Conservation (phyloP, 2,797 vertebrate species). For the Esox masquinongy region DNA sequence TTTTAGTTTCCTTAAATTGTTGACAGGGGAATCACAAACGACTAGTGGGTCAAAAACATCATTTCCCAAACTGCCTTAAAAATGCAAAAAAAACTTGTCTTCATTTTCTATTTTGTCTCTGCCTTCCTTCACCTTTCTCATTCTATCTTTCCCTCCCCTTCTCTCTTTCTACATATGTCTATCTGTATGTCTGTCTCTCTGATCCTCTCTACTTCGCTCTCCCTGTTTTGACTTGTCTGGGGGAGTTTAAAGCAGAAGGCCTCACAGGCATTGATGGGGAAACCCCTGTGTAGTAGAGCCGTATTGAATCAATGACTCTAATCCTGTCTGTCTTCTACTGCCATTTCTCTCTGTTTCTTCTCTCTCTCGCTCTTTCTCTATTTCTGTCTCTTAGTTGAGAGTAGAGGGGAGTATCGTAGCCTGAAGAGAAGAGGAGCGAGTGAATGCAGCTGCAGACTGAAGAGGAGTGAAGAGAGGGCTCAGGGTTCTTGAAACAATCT, state of each 20-base stretch:
- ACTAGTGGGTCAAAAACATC: constrained; percentile 2
- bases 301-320: constrained; percentile 54
- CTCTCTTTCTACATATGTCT: constrained; percentile 26
- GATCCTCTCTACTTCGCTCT: constrained; percentile 49
- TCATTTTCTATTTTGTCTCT: not conserved
- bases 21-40: not conserved
- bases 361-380: constrained; percentile 25
- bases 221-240: constrained; percentile 64
- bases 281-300: constrained; percentile 51
- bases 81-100: constrained; percentile 31
- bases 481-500: constrained; percentile 72
- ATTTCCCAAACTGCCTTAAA: constrained; percentile 12
- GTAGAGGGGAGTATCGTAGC: not conserved
- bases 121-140: not conserved
- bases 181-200: constrained; percentile 59
- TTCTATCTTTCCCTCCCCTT: constrained; percentile 13
- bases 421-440: constrained; percentile 42
- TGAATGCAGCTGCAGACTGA: not conserved
- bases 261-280: constrained; percentile 62
- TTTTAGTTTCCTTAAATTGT: constrained; percentile 27
- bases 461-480: constrained; percentile 68
- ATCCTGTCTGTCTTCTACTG: constrained; percentile 47
- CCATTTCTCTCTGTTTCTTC: constrained; percentile 41
- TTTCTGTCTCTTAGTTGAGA: not conserved
- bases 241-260: constrained; percentile 55